phyloP scores from a whole-genome alignment of 1,140 invertebrate species.

The Plectrocnemia conspersa region DNA sequence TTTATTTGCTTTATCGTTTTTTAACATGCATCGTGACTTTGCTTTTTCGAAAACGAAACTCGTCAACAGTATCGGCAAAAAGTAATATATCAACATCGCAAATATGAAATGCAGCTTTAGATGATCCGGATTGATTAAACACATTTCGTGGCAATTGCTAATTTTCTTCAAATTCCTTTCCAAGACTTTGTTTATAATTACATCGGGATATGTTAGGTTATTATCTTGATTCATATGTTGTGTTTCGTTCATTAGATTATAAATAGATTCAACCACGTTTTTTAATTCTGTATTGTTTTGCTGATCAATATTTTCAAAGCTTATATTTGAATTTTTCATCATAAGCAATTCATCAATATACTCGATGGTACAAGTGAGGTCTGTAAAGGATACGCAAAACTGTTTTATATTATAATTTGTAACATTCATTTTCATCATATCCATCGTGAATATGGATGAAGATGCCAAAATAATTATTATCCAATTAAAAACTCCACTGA shows the following conservation, averaged over 20 bases:
- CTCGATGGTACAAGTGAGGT: too few relatives aligned
- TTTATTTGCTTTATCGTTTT: neutral
- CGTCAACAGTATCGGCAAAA: slow-evolving; percentile 45
- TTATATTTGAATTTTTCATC: too few relatives aligned
- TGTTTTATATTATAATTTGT: too few relatives aligned
- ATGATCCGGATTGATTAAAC: slow-evolving; percentile 41
- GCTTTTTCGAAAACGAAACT: slow-evolving; percentile 44
- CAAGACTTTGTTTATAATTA: slow-evolving; percentile 35
- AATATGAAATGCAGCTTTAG: slow-evolving; percentile 43
- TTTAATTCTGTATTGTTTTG: slow-evolving; percentile 38
- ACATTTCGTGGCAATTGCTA: slow-evolving; percentile 43
- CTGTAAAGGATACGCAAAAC: too few relatives aligned
- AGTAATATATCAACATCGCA: slow-evolving; percentile 41
- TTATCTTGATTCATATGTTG: slow-evolving; percentile 38
- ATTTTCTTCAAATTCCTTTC: slow-evolving; percentile 32
- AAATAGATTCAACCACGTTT: slow-evolving; percentile 40
- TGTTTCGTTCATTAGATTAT: slow-evolving; percentile 41
- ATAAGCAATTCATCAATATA: too few relatives aligned
- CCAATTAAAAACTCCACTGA: too few relatives aligned
- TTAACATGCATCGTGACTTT: slow-evolving; percentile 3
- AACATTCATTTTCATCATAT: too few relatives aligned
- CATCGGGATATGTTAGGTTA: slow-evolving; percentile 33
- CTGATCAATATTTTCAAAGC: slow-evolving; percentile 27
- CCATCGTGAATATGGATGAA: too few relatives aligned
- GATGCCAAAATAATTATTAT: too few relatives aligned